These are phyloP conservation scores for Anarrhichthys ocellatus DNA, from an alignment of 2,113 vertebrate species.

Conservation along the genomic window DNA sequence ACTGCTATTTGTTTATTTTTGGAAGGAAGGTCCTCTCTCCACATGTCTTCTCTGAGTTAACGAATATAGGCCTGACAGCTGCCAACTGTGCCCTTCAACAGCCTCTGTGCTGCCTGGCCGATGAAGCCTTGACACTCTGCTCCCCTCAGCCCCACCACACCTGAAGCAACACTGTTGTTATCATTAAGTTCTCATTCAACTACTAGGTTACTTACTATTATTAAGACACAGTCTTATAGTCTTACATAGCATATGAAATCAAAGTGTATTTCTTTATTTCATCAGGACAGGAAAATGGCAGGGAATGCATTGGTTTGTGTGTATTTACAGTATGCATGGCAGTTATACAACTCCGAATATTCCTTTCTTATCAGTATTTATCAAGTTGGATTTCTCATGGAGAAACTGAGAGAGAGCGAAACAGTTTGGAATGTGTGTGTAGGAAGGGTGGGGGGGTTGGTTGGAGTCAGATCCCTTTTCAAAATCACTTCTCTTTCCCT, in stretches of 20 bases:
- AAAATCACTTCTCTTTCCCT: constrained; percentile 79
- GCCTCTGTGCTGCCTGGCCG: constrained; percentile 30
- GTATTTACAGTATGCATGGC: background rate
- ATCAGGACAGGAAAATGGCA: background rate
- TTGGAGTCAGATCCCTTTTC: constrained; percentile 79
- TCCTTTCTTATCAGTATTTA: constrained; percentile 30
- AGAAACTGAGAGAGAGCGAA: constrained; percentile 35
- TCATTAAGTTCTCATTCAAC: background rate
- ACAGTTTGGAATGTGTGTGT: constrained; percentile 75
- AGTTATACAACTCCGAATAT: background rate
- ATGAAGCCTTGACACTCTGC: constrained; percentile 3
- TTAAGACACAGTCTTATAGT: background rate
- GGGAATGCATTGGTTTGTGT: background rate
- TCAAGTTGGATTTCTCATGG: constrained; percentile 31
- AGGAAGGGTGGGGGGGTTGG: constrained; percentile 38
- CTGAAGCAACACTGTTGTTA: constrained; percentile 31
- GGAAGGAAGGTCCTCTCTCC: constrained; percentile 73
- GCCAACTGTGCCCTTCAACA: constrained; percentile 79
- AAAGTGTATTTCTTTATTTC: background rate
- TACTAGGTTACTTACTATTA: background rate
- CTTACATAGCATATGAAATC: background rate
- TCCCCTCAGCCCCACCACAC: constrained; percentile 20
- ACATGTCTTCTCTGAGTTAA: constrained; percentile 73
- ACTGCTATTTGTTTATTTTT: constrained; percentile 79
- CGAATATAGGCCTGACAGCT: constrained; percentile 78